These are phyloP conservation scores for Varecia variegata DNA, from an alignment of 2,797 vertebrate genomes.

Conservation along the genomic window DNA sequence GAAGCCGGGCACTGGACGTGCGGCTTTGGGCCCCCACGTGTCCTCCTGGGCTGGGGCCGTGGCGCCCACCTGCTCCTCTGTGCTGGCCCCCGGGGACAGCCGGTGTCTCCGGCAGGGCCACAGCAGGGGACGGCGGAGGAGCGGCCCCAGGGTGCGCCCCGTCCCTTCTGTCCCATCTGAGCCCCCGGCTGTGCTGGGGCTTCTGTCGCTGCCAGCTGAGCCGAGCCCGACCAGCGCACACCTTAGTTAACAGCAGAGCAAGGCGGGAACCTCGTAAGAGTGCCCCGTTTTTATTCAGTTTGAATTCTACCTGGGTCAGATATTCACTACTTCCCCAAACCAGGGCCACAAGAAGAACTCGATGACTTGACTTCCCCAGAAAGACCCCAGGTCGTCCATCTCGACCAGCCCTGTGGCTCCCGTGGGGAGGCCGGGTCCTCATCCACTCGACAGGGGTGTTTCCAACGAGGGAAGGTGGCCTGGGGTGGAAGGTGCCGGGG, in stretches of 20 bases:
- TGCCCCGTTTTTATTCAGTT: accelerated
- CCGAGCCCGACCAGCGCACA: accelerated
- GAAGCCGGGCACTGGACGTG: accelerated
- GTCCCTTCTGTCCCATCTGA: accelerated
- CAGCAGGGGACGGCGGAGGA: no score
- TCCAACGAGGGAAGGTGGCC: neutral
- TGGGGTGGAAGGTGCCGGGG: accelerated
- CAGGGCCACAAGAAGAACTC: neutral
- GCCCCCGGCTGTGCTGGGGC: accelerated
- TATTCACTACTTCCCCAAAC: neutral
- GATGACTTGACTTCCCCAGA: accelerated
- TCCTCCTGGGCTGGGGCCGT: neutral
- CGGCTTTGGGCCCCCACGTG: neutral
- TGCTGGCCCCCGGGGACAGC: neutral
- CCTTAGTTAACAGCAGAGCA: accelerated
- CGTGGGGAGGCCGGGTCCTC: accelerated
- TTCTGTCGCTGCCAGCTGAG: neutral
- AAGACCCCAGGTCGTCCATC: accelerated
- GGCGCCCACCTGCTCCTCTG: neutral
- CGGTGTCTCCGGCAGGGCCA: accelerated
- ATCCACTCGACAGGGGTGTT: neutral
- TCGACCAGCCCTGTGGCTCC: accelerated
- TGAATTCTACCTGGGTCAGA: neutral
- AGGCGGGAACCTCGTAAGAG: accelerated
- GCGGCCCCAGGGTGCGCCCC: accelerated